Evolutionary conservation across 2,888 invertebrate genomes (phyloP), one percentile per base, ranked within the genome.

Genomic region (Lithosia quadra): DNA sequence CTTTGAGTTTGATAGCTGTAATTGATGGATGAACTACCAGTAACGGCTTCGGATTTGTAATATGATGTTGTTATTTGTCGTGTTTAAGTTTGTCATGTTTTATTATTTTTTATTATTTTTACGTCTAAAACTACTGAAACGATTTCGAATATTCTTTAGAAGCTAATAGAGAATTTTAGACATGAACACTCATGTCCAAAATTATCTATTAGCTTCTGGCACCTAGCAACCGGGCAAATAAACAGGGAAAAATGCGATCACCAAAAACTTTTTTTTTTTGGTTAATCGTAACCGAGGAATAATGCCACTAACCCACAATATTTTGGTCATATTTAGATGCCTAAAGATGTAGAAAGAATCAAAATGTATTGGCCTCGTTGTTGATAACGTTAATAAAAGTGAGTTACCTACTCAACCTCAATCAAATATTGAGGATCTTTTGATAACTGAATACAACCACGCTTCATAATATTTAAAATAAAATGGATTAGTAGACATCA

Each of bases 1-100:
- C 58, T 49, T 65, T 39, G n/a, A 24, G 53, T 62, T 7, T 33
- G 53, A 49, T 66, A 65, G 63, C 33, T 62, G 33, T 63, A n/a
- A 63, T 56, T 66, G 63, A 63, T 56, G 58, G 59, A 66, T 59
- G 53, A 55, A 63, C 49, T 62, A 43, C 21, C 28, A 59, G 63
- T 57, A 61, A 13, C 10, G 5, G 18, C n/a, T 62, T 62, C 22
- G 22, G 22, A 34, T 63, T 63, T 2, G 21, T 49, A 53, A 53
- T 11, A 62, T 43, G 61, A 62, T 49, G 39, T 7, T 24, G 39
- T 60, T 39, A 2, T 33, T 49, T 49, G 49, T 33, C n/a, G 11
- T 49, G 7, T 56, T 28, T 28, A 28, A 5, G n/a, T 49, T 49
- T n/a, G n/a, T n/a, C n/a, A n/a, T n/a, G n/a, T n/a, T n/a, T n/a